Conservation (phyloP, 2,888 invertebrate genomes). For the Reticulitermes lucifugus region DNA sequence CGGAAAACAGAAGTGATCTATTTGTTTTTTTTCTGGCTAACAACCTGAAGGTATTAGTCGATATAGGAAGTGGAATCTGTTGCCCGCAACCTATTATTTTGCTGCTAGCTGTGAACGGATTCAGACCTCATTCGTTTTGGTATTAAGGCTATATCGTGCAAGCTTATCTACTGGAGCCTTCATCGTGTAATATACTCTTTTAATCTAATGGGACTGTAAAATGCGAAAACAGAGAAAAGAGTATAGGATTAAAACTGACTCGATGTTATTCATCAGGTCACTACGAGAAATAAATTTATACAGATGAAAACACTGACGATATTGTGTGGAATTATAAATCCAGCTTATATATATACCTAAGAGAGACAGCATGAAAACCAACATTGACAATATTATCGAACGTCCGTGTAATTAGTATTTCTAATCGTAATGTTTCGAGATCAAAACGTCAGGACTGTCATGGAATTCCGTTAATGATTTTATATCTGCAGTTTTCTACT, state of each 20-base stretch:
- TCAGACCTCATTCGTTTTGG: background rate
- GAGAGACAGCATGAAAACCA: background rate
- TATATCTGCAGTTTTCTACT: no score
- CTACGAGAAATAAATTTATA: background rate
- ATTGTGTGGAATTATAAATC: background rate
- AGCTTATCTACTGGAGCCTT: background rate
- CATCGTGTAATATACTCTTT: background rate
- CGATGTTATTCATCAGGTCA: background rate
- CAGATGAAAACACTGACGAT: background rate
- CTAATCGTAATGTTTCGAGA: no score
- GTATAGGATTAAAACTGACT: background rate
- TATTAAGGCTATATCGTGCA: background rate
- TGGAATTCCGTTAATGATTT: no score
- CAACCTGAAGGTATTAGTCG: background rate
- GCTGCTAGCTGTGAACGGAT: background rate
- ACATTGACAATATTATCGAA: no score
- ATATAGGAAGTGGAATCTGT: background rate
- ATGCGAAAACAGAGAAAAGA: background rate
- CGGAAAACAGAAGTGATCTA: no score
- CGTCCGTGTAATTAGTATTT: no score
- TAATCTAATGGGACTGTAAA: slow-evolving; percentile 2
- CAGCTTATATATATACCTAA: background rate
- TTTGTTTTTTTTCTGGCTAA: background rate
- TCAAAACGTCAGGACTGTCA: no score
- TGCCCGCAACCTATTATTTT: background rate